These are phyloP conservation scores for Hyles euphorbiae DNA, from an alignment of 1,140 invertebrate species.

Conservation along the genomic window DNA sequence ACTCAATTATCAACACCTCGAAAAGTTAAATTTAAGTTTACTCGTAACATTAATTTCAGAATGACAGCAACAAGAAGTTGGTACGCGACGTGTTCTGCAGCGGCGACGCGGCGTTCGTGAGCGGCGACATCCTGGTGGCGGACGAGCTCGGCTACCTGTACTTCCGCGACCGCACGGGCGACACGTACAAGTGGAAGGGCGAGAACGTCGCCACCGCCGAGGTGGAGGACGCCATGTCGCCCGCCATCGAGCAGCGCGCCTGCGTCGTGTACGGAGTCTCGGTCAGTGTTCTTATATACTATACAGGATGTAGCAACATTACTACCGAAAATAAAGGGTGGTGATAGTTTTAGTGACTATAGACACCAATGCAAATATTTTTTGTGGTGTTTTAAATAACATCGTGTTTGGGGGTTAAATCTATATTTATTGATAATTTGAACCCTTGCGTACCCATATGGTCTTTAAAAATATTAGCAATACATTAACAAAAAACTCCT, in stretches of 20 bases:
- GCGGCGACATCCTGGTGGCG: conserved; percentile 92
- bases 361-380: too few species aligned
- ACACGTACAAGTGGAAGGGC: conserved; percentile 97
- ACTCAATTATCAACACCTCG: too few species aligned
- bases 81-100: conserved; percentile 86
- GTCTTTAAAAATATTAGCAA: too few species aligned
- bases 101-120: conserved; percentile 90
- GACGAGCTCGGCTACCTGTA: conserved; percentile 97
- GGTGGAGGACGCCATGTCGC: conserved; percentile 94
- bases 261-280: conserved; percentile 89
- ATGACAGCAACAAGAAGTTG: conserved; percentile 91
- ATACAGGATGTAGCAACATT: neutral
- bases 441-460: too few species aligned
- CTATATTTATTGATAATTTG: too few species aligned
- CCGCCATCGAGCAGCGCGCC: conserved; percentile 79
- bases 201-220: conserved; percentile 99
- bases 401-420: too few species aligned
- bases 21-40: too few species aligned
- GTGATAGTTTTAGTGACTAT: too few species aligned
- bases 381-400: too few species aligned
- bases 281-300: conserved; percentile 68
- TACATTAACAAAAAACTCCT: too few species aligned
- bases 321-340: too few species aligned
- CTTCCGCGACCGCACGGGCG: conserved; percentile 97
- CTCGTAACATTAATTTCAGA: conserved; percentile 27